These are phyloP conservation scores for Zootermopsis nevadensis DNA, from an alignment of 2,888 invertebrate species.

Conservation along the genomic window DNA sequence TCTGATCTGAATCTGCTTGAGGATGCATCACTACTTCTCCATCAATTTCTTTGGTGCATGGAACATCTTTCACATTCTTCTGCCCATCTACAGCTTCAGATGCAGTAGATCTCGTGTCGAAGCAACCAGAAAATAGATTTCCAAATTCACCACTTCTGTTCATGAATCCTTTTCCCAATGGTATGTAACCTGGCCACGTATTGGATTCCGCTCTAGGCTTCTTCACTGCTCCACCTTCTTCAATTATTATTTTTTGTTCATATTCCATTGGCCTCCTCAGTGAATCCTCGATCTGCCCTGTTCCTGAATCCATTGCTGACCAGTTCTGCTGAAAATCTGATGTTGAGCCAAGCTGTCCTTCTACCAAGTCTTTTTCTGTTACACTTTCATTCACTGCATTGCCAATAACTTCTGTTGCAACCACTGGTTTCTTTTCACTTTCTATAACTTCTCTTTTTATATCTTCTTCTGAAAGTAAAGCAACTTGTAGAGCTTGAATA, in stretches of 20 bases:
- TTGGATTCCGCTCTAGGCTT: neutral
- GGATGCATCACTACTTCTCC: neutral
- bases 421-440: neutral
- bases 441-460: slow-evolving; percentile 22
- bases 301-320: neutral
- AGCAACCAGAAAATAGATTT: slow-evolving; percentile 36
- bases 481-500: slow-evolving; percentile 27
- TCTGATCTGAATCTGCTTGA: neutral
- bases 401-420: neutral
- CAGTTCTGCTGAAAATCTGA: neutral
- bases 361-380: neutral
- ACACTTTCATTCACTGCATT: neutral
- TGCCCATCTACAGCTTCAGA: slow-evolving; percentile 1
- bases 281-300: neutral
- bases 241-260: neutral
- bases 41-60: neutral
- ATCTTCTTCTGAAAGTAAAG: slow-evolving; percentile 27
- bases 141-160: slow-evolving; percentile 33
- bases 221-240: neutral
- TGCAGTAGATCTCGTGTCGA: slow-evolving; percentile 27
- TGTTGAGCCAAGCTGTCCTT: neutral
- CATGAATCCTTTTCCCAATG: slow-evolving; percentile 37
- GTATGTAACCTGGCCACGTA: slow-evolving; percentile 18
- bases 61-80: neutral
- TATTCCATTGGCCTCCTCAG: neutral